A percentile compares a stretch with the other conserved stretches of the same genome.
Conservation (phyloP, 2,888 invertebrate genomes). For the Temnothorax ravouxi region DNA sequence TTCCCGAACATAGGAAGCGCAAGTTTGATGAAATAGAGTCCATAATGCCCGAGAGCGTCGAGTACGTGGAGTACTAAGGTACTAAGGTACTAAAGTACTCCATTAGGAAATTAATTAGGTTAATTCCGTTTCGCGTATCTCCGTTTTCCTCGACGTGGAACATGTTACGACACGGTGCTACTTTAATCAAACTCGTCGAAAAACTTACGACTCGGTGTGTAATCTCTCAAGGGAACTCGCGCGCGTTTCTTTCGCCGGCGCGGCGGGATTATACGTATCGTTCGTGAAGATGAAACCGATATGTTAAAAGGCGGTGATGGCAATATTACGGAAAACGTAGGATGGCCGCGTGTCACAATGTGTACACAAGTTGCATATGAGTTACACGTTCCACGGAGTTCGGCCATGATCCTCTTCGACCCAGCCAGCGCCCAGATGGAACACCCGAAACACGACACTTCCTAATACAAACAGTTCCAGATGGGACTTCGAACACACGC, state of each 20-base stretch:
- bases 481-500: conserved; percentile 63
- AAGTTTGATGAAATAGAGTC: conserved; percentile 11
- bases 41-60: not conserved
- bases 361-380: conserved; percentile 69
- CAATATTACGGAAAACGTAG: conserved; percentile 49
- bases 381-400: conserved; percentile 64
- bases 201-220: not conserved
- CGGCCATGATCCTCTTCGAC: conserved; percentile 65
- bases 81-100: not conserved
- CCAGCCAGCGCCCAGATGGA: conserved; percentile 70
- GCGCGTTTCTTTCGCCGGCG: not conserved
- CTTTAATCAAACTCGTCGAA: not conserved
- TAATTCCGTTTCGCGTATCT: conserved; percentile 2
- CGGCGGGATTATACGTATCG: conserved; percentile 9
- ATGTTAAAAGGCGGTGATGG: conserved; percentile 53
- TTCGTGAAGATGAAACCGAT: conserved; percentile 19
- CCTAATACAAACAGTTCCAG: conserved; percentile 72
- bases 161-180: too few relatives aligned
- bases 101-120: conserved; percentile 41
- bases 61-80: not conserved
- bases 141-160: not conserved
- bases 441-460: conserved; percentile 71
- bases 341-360: conserved; percentile 53
- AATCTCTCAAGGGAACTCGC: not conserved
- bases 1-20: not conserved